Percentiles rank a stretch among this genome's conserved stretches.
These are phyloP conservation scores for Synanthedon andrenaeformis DNA, from an alignment of 2,888 invertebrate genomes.

Conservation along the genomic window DNA sequence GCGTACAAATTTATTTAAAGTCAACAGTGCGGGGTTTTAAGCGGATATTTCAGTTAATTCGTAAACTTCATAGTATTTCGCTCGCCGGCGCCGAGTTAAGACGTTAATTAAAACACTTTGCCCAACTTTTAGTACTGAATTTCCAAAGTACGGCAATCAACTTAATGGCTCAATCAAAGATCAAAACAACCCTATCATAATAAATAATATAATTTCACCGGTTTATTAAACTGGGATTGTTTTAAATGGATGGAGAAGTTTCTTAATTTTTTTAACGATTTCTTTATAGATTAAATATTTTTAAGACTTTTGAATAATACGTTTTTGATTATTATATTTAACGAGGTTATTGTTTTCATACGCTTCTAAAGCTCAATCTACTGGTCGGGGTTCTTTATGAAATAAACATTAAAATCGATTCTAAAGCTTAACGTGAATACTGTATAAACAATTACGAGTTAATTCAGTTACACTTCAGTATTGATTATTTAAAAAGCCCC, in stretches of 20 bases:
- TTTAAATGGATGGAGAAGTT: slow-evolving; percentile 12
- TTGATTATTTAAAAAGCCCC: no score
- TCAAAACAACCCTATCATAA: slow-evolving; percentile 58
- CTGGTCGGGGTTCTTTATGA: no score
- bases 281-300: background rate
- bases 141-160: slow-evolving; percentile 64
- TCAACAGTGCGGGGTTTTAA: slow-evolving; percentile 36
- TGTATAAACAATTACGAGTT: no score
- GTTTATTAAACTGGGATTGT: slow-evolving; percentile 27
- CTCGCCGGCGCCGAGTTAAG: slow-evolving; percentile 52
- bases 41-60: slow-evolving; percentile 63
- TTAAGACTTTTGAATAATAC: no score
- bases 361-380: no score
- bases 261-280: slow-evolving; percentile 9
- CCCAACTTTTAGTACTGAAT: slow-evolving; percentile 63
- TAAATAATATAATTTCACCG: slow-evolving; percentile 42
- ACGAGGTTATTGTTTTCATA: no score
- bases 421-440: no score
- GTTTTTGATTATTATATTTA: no score
- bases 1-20: slow-evolving; percentile 30
- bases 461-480: no score
- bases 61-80: slow-evolving; percentile 59
- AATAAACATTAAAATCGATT: no score
- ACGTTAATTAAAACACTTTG: slow-evolving; percentile 68
- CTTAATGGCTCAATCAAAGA: slow-evolving; percentile 63